Evolutionary conservation across 2,888 invertebrate species (phyloP), one percentile per base, ranked within the genome.

Genomic region (Lepidochitona cinerea): DNA sequence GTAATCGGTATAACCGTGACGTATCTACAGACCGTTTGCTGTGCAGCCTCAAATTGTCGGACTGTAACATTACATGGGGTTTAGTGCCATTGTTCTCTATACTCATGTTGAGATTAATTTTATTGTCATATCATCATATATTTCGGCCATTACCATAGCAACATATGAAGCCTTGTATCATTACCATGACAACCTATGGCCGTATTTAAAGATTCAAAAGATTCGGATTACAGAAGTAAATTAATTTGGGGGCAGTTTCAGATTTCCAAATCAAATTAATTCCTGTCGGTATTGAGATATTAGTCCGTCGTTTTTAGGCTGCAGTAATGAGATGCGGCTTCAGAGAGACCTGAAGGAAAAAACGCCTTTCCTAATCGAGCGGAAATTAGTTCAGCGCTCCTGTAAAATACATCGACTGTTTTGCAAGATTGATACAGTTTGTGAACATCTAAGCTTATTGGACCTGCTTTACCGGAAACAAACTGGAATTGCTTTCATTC

Each of bases 321-420:
- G 49, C 18, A 49, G 49, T 49, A 49, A 49, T 49, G 49, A 49
- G n/a, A n/a, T 49, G 49, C n/a, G 49, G n/a, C 23, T 18, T 49
- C 49, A 49, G 18, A 23, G 18, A 18, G 49, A 23, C 49, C 49
- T 23, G 18, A 18, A 49, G 49, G 23, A 4, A 7, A 49, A 49
- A 49, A 49, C 23, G 29, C 4, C 29, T 3, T 1, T 29, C 29
- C 26, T 29, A 59, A 59, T 32, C 59, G 26, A 59, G 59, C 59
- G 59, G 59, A 59, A 59, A 59, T 59, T 59, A 59, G 26, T 59
- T 59, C 26, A 32, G 59, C n/a, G 12, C 59, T 59, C 59, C 29
- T 29, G 26, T 29, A 29, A 59, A 59, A 59, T 23, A 59, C 23
- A 59, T 59, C 59, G 26, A 59, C 59, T 29, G 23, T 26, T 32